These are phyloP conservation scores for Pocillopora damicornis DNA, from an alignment of 64 coral and sea anemone species.

Conservation along the genomic window DNA sequence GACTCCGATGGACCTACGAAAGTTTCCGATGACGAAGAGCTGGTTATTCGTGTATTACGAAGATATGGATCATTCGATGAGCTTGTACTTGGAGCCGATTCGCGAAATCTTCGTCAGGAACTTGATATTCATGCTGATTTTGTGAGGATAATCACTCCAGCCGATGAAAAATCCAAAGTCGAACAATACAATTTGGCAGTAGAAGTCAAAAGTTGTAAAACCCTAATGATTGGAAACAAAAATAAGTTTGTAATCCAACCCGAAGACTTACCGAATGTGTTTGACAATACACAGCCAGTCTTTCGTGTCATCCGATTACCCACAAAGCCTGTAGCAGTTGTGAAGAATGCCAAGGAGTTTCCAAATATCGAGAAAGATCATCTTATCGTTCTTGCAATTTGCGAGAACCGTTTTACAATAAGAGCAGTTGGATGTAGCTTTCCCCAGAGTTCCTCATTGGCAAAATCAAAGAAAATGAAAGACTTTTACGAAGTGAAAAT, in stretches of 20 bases:
- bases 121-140: slow-evolving; percentile 2
- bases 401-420: background rate
- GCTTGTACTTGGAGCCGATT: background rate
- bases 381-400: slow-evolving; percentile 1
- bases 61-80: background rate
- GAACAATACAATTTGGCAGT: background rate
- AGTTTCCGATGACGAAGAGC: background rate
- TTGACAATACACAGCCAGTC: background rate
- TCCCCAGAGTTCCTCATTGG: too few species aligned
- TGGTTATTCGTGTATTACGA: slow-evolving; percentile 6
- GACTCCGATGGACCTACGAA: slow-evolving; percentile 14
- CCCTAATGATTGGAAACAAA: background rate
- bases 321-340: background rate
- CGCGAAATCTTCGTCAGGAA: background rate
- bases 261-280: background rate
- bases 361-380: background rate
- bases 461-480: background rate
- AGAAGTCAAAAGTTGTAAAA: background rate
- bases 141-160: background rate
- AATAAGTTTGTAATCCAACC: background rate
- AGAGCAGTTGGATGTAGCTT: background rate
- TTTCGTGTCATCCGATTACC: background rate
- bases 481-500: slow-evolving; percentile 2
- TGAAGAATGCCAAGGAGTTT: background rate
- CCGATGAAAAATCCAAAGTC: background rate